Conservation (phyloP, 2,888 invertebrate genomes). For the Archaeoteleia sp. region DNA sequence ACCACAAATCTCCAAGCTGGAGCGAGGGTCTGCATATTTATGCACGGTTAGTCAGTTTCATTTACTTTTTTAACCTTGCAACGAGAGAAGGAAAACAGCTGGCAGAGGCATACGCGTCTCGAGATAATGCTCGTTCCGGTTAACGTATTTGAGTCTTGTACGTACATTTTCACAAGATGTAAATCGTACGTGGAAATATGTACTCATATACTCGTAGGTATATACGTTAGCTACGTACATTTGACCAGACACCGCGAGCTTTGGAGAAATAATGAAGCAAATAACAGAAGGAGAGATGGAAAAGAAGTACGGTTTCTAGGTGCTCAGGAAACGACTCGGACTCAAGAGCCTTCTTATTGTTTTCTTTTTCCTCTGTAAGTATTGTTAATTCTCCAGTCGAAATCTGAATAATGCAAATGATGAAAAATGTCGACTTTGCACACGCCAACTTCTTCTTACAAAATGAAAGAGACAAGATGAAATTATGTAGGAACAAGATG, state of each 20-base stretch:
- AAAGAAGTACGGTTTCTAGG: neutral
- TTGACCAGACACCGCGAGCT: neutral
- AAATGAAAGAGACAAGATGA: no score
- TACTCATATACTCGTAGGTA: conserved; percentile 7
- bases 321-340: conserved; percentile 1
- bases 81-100: conserved; percentile 31
- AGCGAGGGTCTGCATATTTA: conserved; percentile 59
- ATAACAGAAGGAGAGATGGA: neutral
- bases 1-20: conserved; percentile 54
- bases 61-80: conserved; percentile 48
- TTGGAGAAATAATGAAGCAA: neutral
- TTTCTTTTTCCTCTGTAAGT: conserved; percentile 3
- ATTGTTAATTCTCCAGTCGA: conserved; percentile 6
- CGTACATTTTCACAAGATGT: conserved; percentile 33
- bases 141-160: conserved; percentile 23
- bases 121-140: conserved; percentile 54
- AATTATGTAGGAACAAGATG: no score
- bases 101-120: conserved; percentile 47
- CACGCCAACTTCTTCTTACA: neutral
- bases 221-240: conserved; percentile 1
- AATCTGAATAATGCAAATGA: conserved; percentile 4
- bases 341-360: neutral
- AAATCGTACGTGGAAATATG: conserved; percentile 1
- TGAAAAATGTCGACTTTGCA: neutral
- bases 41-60: conserved; percentile 56